A percentile compares a stretch with the other conserved stretches of the same genome.
Evolutionary conservation across 1,140 invertebrate species (phyloP).

Genomic region (Hetaerina americana): DNA sequence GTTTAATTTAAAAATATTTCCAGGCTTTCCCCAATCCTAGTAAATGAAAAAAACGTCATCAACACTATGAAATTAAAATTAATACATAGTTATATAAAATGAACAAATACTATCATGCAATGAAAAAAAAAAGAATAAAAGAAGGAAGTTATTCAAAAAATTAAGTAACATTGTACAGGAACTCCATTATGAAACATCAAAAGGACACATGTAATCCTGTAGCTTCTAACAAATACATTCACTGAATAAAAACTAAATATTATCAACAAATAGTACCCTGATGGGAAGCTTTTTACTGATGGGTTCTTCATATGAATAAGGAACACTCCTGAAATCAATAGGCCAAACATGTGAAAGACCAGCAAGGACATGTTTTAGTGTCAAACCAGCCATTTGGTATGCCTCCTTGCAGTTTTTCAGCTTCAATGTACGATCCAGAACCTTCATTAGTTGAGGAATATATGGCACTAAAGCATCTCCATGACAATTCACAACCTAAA

Average conservation of each 20-base stretch:
- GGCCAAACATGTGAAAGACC: slow-evolving; percentile 45
- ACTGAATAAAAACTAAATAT: slow-evolving; percentile 15
- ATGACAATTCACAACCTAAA: slow-evolving; percentile 41
- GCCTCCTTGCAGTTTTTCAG: slow-evolving; percentile 45
- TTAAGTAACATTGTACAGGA: no score
- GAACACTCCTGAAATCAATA: slow-evolving; percentile 46
- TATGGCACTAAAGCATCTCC: slow-evolving; percentile 46
- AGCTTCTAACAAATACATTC: no score
- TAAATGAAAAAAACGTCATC: background rate
- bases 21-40: slow-evolving; percentile 67
- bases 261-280: slow-evolving; percentile 27
- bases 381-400: slow-evolving; percentile 36
- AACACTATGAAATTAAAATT: no score
- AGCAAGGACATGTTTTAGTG: slow-evolving; percentile 34
- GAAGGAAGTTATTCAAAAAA: no score
- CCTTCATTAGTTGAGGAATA: slow-evolving; percentile 38
- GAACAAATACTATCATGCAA: no score
- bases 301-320: slow-evolving; percentile 45
- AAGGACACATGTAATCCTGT: no score
- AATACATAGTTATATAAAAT: no score
- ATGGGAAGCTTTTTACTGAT: slow-evolving; percentile 60
- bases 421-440: slow-evolving; percentile 47
- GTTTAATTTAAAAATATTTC: slow-evolving; percentile 46
- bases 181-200: no score
- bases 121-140: no score